Percentiles rank a stretch among this genome's conserved stretches.
Evolutionary conservation across 2,888 invertebrate species (phyloP).

Genomic region (Flexamia atlantica): DNA sequence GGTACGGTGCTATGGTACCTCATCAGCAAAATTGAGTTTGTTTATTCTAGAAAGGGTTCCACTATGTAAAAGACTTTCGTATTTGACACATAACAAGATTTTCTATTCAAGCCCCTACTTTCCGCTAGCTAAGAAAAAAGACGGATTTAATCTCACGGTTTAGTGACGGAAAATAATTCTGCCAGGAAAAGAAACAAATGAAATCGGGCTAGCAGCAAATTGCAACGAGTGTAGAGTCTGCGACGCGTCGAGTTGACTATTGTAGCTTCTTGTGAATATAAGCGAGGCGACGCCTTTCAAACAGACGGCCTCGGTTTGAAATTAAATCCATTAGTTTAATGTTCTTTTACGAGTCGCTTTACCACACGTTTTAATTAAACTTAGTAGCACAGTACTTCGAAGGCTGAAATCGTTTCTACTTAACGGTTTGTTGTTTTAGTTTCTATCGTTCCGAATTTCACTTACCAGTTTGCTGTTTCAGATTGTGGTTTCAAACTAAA

Average conservation of each 20-base stretch:
- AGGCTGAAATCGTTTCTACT: no score
- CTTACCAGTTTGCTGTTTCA: no score
- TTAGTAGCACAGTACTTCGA: no score
- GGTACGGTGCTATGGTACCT: no score
- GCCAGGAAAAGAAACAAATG: constrained; percentile 9
- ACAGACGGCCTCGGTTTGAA: constrained; percentile 3
- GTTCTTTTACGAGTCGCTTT: neutral
- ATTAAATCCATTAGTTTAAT: constrained; percentile 35
- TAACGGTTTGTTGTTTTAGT: no score
- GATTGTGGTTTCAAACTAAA: no score
- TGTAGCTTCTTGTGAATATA: constrained; percentile 20
- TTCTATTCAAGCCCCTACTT: no score
- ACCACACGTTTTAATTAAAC: neutral
- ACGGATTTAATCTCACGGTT: neutral
- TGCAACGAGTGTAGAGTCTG: neutral
- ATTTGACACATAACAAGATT: no score
- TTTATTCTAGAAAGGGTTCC: no score
- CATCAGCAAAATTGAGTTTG: no score
- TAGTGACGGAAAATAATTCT: neutral
- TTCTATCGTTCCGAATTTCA: no score
- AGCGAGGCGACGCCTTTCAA: constrained; percentile 6
- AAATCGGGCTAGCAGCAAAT: constrained; percentile 10
- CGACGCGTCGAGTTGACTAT: neutral
- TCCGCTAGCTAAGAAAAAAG: neutral
- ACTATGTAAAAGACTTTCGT: no score